Evolutionary conservation across 1,140 invertebrate species (phyloP).

Genomic region (Drosophila sulfurigaster): DNA sequence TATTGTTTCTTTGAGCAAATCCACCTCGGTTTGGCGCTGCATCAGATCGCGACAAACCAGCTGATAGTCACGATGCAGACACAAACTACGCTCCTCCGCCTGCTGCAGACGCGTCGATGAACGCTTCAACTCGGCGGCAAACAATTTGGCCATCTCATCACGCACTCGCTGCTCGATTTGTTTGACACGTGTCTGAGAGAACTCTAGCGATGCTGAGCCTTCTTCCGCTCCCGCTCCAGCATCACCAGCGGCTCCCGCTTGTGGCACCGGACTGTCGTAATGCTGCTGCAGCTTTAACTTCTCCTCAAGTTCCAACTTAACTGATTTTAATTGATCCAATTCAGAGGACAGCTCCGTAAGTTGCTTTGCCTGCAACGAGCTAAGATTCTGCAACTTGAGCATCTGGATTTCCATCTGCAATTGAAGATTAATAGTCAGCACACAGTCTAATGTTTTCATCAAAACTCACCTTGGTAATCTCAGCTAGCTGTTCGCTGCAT

Average conservation of each 20-base stretch:
- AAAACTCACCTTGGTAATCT: conserved; percentile 70
- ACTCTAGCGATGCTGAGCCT: conserved; percentile 41
- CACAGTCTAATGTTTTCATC: too few species aligned
- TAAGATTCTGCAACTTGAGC: conserved; percentile 70
- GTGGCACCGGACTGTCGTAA: not conserved
- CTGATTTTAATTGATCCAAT: conserved; percentile 52
- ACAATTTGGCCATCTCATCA: conserved; percentile 87
- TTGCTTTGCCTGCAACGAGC: conserved; percentile 64
- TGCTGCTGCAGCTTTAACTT: conserved; percentile 84
- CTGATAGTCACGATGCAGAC: conserved; percentile 86
- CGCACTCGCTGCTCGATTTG: conserved; percentile 85
- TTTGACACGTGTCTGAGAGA: conserved; percentile 56
- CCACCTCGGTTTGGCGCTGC: conserved; percentile 85
- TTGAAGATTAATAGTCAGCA: not conserved
- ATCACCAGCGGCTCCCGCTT: not conserved
- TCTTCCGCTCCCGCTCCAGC: conserved; percentile 6
- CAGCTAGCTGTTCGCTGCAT: conserved; percentile 69
- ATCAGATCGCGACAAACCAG: conserved; percentile 81
- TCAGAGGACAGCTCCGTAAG: conserved; percentile 52
- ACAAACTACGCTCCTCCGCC: conserved; percentile 85
- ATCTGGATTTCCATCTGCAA: conserved; percentile 76
- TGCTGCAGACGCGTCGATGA: conserved; percentile 85
- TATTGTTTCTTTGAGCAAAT: conserved; percentile 86
- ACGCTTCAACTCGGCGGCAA: conserved; percentile 86
- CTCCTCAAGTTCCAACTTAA: conserved; percentile 50